Conservation (phyloP, 2,797 vertebrate genomes). For the Cottoperca gobio region DNA sequence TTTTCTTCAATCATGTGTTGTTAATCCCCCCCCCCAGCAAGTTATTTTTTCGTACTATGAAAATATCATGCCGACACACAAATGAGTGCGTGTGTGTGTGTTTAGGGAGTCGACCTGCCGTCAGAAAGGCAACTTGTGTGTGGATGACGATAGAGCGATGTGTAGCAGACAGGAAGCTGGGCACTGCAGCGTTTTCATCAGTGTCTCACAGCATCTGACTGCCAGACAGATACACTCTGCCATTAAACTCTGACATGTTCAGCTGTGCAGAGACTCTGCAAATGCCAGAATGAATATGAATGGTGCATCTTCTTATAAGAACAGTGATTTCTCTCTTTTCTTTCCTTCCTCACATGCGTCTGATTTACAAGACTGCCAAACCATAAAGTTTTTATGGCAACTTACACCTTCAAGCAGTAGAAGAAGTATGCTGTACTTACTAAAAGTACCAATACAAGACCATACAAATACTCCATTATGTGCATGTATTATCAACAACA, state of each 20-base stretch:
- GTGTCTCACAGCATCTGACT: conserved; percentile 30
- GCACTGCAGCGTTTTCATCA: conserved; percentile 45
- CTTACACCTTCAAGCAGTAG: neutral
- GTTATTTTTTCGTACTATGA: conserved; percentile 25
- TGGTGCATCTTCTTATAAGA: neutral
- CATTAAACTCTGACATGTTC: conserved; percentile 41
- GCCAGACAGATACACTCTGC: conserved; percentile 50
- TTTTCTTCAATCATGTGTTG: conserved; percentile 47
- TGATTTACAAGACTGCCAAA: neutral
- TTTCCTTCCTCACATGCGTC: no score
- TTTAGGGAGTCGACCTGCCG: conserved; percentile 31
- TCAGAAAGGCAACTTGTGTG: conserved; percentile 48
- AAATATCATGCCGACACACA: conserved; percentile 58
- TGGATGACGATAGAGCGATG: conserved; percentile 42
- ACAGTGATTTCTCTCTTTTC: neutral
- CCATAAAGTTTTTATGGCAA: neutral
- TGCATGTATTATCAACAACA: neutral
- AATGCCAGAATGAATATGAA: conserved; percentile 43
- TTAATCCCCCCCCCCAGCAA: conserved; percentile 51
- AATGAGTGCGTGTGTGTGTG: conserved; percentile 33
- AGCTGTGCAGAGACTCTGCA: conserved; percentile 31
- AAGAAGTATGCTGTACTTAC: neutral
- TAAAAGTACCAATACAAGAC: neutral
- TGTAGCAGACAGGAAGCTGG: conserved; percentile 31
- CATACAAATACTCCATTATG: neutral